Evolutionary conservation across 2,797 vertebrate genomes (phyloP).

Genomic region (Buceros bicornis): DNA sequence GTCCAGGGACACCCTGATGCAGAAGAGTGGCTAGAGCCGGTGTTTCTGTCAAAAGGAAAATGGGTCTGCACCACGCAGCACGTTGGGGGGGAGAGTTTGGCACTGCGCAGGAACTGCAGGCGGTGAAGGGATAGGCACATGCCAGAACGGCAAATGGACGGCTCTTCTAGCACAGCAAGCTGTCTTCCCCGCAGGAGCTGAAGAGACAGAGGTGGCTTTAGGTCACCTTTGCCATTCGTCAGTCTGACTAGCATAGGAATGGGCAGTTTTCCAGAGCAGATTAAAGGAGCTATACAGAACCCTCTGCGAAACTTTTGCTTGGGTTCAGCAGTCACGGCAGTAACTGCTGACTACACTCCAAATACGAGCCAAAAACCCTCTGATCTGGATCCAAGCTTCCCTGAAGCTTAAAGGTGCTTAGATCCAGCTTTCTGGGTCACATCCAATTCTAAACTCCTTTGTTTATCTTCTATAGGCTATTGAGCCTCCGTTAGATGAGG

Average conservation of each 20-base stretch:
- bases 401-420: conserved; percentile 45
- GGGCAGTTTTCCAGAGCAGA: conserved; percentile 41
- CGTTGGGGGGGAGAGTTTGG: neutral
- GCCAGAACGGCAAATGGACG: neutral
- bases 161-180: neutral
- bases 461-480: conserved; percentile 30
- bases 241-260: neutral
- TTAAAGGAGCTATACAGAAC: conserved; percentile 18
- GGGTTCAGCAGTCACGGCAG: conserved; percentile 24
- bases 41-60: neutral
- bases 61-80: neutral
- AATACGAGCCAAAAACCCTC: conserved; percentile 19
- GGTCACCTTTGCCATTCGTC: conserved; percentile 18
- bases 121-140: neutral
- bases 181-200: neutral
- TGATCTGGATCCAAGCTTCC: conserved; percentile 54
- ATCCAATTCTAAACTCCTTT: conserved; percentile 27
- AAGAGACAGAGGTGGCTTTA: neutral
- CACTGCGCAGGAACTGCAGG: neutral
- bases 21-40: neutral
- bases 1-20: neutral
- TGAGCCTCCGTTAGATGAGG: neutral
- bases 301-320: conserved; percentile 8
- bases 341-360: conserved; percentile 48
- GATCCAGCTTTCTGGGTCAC: conserved; percentile 38